Conservation (phyloP, 2,888 invertebrate genomes). For the Brachyptera putata region DNA sequence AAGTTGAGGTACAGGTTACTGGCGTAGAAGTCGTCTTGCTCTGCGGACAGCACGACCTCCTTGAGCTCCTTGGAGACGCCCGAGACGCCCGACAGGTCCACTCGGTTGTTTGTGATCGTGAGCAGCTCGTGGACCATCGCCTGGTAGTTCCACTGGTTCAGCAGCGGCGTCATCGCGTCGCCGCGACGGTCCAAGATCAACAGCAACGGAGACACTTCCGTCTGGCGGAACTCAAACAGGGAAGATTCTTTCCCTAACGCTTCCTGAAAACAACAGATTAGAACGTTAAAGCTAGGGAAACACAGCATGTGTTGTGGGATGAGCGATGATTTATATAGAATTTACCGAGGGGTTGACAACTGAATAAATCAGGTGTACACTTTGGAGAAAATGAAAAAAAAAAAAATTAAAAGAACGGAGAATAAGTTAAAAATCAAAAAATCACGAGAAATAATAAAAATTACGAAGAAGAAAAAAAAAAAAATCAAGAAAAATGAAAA, state of each 20-base stretch:
- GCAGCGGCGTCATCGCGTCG: constrained; percentile 92
- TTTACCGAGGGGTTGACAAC: too few relatives aligned
- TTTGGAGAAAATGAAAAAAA: too few relatives aligned
- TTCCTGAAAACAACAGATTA: constrained; percentile 58
- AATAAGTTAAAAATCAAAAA: too few relatives aligned
- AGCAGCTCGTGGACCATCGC: constrained; percentile 99
- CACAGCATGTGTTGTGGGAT: too few relatives aligned
- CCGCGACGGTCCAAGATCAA: constrained; percentile 89
- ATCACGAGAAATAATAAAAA: too few relatives aligned
- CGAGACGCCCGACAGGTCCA: constrained; percentile 78
- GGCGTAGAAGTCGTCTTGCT: constrained; percentile 96
- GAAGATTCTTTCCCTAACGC: constrained; percentile 82
- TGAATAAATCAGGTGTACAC: too few relatives aligned
- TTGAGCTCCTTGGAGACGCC: constrained; percentile 83
- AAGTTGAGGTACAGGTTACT: constrained; percentile 66
- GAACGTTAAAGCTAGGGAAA: too few relatives aligned
- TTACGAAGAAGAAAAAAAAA: too few relatives aligned
- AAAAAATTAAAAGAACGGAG: too few relatives aligned
- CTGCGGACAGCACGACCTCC: constrained; percentile 90
- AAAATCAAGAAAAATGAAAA: too few relatives aligned
- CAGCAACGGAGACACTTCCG: constrained; percentile 65
- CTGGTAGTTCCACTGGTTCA: constrained; percentile 99
- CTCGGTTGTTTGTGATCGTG: constrained; percentile 88
- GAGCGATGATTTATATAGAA: too few relatives aligned
- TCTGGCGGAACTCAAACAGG: constrained; percentile 78